Conservation (phyloP, 2,888 invertebrate genomes). For the Eupithecia insigniata region DNA sequence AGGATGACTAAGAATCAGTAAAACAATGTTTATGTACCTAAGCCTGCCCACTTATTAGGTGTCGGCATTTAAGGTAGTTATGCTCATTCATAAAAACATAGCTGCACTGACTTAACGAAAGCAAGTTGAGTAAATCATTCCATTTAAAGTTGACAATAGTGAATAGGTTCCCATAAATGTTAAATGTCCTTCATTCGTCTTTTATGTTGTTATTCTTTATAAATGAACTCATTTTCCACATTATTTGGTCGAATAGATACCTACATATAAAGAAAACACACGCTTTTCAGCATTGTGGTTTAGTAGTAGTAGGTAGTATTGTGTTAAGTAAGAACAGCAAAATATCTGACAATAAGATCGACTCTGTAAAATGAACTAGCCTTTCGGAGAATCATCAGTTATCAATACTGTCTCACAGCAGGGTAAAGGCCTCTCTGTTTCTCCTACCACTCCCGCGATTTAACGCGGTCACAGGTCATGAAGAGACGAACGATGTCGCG, state of each 20-base stretch:
- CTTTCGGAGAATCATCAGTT: not conserved
- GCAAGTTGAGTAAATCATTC: slow-evolving; percentile 18
- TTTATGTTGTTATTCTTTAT: slow-evolving; percentile 7
- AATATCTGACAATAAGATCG: not conserved
- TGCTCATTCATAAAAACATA: slow-evolving; percentile 23
- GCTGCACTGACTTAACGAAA: slow-evolving; percentile 14
- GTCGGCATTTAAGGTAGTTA: slow-evolving; percentile 4
- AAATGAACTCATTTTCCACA: slow-evolving; percentile 5
- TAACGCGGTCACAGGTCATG: not conserved
- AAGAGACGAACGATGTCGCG: not conserved
- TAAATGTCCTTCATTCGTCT: slow-evolving; percentile 24
- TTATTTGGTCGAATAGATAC: not conserved
- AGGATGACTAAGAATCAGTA: slow-evolving; percentile 37
- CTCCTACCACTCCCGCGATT: not conserved
- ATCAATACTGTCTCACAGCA: not conserved
- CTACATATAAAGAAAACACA: not conserved
- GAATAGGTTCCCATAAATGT: slow-evolving; percentile 29
- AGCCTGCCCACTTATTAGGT: not conserved
- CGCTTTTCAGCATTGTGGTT: not conserved
- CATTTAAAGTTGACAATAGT: slow-evolving; percentile 26
- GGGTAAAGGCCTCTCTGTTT: not conserved
- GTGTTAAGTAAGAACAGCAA: not conserved
- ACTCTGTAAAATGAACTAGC: not conserved
- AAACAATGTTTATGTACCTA: slow-evolving; percentile 5
- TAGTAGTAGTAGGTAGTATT: too few species aligned